Percentiles rank a stretch among this genome's conserved stretches.
phyloP scores from a whole-genome alignment of 2,797 vertebrate species.

The Tragelaphus oryx region DNA sequence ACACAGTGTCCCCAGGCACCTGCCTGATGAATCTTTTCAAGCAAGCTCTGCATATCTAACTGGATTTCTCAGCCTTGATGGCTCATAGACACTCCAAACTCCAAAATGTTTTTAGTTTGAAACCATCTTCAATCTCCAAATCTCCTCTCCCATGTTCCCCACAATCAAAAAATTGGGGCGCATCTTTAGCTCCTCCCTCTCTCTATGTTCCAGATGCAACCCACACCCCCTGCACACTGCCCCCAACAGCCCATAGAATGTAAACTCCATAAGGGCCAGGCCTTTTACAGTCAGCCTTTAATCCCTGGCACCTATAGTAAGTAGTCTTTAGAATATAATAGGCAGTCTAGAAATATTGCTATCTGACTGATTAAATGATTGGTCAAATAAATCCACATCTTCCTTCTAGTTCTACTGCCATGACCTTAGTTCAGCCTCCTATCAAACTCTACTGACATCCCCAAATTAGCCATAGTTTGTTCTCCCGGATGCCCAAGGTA shows the following conservation, averaged over 20 bases:
- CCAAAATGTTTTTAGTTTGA: neutral
- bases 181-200: neutral
- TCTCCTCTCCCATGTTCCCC: neutral
- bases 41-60: neutral
- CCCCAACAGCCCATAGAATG: neutral
- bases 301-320: neutral
- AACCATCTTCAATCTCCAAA: neutral
- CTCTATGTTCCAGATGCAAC: neutral
- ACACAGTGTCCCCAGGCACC: neutral
- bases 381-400: neutral
- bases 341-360: neutral
- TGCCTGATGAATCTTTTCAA: neutral
- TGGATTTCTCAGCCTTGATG: neutral
- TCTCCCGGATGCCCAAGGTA: neutral
- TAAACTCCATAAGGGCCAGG: neutral
- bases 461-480: neutral
- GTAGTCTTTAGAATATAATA: neutral
- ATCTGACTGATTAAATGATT: neutral
- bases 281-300: neutral
- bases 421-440: neutral
- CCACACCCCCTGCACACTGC: neutral
- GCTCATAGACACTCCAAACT: neutral
- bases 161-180: neutral
- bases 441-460: too few relatives aligned
- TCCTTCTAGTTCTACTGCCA: neutral